phyloP scores from a whole-genome alignment of 2,797 vertebrate species.

The Pseudochaenichthys georgianus region DNA sequence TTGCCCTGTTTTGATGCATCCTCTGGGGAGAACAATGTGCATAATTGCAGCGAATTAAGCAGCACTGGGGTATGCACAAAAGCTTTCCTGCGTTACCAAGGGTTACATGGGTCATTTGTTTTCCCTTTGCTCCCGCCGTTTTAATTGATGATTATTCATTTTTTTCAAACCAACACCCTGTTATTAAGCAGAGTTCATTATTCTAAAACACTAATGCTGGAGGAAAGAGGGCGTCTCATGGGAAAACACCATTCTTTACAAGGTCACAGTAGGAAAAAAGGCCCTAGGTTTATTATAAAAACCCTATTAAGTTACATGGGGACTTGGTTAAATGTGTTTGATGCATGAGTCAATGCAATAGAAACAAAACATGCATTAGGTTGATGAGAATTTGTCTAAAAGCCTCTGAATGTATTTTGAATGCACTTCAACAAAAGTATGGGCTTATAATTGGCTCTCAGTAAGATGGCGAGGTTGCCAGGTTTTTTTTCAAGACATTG shows the following conservation, averaged over 20 bases:
- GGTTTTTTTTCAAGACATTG: background rate
- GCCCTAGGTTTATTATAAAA: constrained; percentile 57
- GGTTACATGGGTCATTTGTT: constrained; percentile 74
- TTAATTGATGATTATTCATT: constrained; percentile 82
- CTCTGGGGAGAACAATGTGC: constrained; percentile 61
- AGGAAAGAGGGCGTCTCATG: constrained; percentile 56
- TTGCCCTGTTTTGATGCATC: constrained; percentile 56
- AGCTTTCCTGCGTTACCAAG: constrained; percentile 37
- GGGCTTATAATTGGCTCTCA: background rate
- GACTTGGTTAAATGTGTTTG: constrained; percentile 41
- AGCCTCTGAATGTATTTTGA: background rate
- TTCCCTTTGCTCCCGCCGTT: constrained; percentile 53
- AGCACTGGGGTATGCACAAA: background rate
- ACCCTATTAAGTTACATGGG: constrained; percentile 39
- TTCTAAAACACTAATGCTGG: constrained; percentile 64
- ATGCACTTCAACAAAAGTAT: background rate
- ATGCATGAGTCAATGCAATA: constrained; percentile 35
- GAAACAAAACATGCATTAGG: constrained; percentile 13
- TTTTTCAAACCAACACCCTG: constrained; percentile 65
- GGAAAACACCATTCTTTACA: constrained; percentile 71
- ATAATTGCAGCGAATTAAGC: constrained; percentile 71
- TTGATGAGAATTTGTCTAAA: constrained; percentile 9
- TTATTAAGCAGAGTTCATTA: constrained; percentile 79
- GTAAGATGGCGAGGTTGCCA: background rate
- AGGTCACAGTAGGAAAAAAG: constrained; percentile 68